Conservation (phyloP, 2,888 invertebrate species). For the Oscheius sp. region DNA sequence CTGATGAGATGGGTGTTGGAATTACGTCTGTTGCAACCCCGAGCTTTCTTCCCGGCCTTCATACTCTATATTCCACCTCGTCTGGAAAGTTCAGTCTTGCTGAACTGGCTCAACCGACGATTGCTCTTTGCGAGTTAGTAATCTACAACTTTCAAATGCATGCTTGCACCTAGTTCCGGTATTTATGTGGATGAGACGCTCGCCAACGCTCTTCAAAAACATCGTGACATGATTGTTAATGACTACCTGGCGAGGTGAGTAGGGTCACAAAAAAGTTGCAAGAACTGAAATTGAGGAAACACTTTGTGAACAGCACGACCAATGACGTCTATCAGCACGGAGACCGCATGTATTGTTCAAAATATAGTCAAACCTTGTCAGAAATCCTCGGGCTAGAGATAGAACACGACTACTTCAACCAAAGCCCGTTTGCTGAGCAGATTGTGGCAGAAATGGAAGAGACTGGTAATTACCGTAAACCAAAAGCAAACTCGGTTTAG, state of each 20-base stretch:
- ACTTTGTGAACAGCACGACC: slow-evolving; percentile 34
- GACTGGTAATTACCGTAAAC: slow-evolving; percentile 18
- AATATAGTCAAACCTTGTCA: slow-evolving; percentile 41
- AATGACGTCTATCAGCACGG: slow-evolving; percentile 30
- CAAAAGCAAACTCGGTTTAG: slow-evolving; percentile 2
- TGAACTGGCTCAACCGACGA: slow-evolving; percentile 38
- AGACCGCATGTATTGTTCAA: slow-evolving; percentile 42
- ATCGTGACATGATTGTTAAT: slow-evolving; percentile 29
- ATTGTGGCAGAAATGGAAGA: slow-evolving; percentile 40
- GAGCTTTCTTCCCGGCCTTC: slow-evolving; percentile 46
- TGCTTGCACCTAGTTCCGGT: slow-evolving; percentile 32
- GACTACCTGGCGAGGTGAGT: slow-evolving; percentile 26
- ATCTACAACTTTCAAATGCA: background rate
- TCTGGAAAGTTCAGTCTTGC: slow-evolving; percentile 37
- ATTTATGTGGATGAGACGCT: slow-evolving; percentile 39
- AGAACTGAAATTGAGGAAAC: slow-evolving; percentile 19
- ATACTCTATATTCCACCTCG: slow-evolving; percentile 39
- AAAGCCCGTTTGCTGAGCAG: slow-evolving; percentile 29
- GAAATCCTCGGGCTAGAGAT: slow-evolving; percentile 51
- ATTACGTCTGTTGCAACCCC: slow-evolving; percentile 44
- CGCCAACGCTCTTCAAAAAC: slow-evolving; percentile 22
- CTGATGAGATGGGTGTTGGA: slow-evolving; percentile 34
- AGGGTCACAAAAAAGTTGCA: background rate
- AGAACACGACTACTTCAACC: slow-evolving; percentile 46
- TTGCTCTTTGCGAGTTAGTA: slow-evolving; percentile 38